Conservation (phyloP, 2,888 invertebrate genomes). For the Apamea anceps region DNA sequence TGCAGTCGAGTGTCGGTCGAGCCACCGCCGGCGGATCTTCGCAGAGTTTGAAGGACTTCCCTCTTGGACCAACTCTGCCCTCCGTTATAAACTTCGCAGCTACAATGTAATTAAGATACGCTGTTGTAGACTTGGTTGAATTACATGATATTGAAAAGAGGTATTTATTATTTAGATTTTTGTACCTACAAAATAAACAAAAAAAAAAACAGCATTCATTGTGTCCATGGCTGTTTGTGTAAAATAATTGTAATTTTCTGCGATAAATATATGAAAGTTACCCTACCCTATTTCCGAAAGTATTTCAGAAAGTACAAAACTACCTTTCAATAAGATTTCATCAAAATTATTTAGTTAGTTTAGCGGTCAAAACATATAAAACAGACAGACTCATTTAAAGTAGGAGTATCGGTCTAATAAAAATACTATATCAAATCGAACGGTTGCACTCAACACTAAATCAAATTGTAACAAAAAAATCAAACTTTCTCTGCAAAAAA, state of each 20-base stretch:
- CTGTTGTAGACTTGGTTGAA: conserved; percentile 13
- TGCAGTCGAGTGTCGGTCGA: conserved; percentile 39
- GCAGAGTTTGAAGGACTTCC: conserved; percentile 69
- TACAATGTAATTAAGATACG: conserved; percentile 51
- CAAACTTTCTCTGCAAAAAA: conserved; percentile 81
- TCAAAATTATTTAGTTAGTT: neutral
- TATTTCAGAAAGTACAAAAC: neutral
- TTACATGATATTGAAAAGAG: conserved; percentile 19
- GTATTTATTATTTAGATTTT: neutral
- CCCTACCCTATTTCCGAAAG: too few species aligned
- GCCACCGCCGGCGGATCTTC: conserved; percentile 43
- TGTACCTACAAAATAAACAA: too few species aligned
- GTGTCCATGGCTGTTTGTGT: neutral
- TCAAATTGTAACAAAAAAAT: conserved; percentile 77
- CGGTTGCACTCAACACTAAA: conserved; percentile 76
- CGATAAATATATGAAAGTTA: neutral
- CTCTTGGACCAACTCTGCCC: conserved; percentile 56
- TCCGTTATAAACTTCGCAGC: conserved; percentile 39
- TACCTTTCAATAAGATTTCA: neutral
- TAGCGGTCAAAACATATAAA: neutral
- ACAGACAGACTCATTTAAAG: neutral
- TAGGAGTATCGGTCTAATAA: neutral
- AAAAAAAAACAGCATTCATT: neutral
- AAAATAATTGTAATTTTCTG: neutral
- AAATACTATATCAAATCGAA: conserved; percentile 35